Conservation (phyloP, 2,113 vertebrate species). For the Podarcis muralis region DNA sequence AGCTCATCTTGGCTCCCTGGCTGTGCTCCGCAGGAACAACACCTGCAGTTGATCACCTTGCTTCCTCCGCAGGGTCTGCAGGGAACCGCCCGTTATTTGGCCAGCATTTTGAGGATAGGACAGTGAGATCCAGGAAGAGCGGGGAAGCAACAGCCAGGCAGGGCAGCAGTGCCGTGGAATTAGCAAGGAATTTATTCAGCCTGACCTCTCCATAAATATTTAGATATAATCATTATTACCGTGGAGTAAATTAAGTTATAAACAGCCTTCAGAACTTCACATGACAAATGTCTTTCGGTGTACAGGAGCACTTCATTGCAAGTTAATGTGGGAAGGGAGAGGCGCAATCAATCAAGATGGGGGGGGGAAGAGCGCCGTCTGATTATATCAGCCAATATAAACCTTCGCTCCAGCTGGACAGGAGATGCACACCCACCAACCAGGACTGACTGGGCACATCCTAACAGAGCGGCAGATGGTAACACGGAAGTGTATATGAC, state of each 20-base stretch:
- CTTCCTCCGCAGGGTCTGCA: slow-evolving; percentile 63
- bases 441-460: rapidly evolving
- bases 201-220: slow-evolving; percentile 75
- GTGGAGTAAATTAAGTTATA: slow-evolving; percentile 73
- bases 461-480: neutral
- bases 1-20: slow-evolving; percentile 53
- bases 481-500: neutral
- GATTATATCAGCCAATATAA: slow-evolving; percentile 56
- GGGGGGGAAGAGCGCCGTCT: slow-evolving; percentile 33
- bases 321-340: slow-evolving; percentile 71
- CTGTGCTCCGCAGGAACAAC: slow-evolving; percentile 21
- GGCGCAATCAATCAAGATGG: slow-evolving; percentile 64
- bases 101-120: neutral
- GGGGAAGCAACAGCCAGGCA: slow-evolving; percentile 23
- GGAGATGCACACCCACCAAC: rapidly evolving
- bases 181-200: slow-evolving; percentile 66
- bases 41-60: slow-evolving; percentile 71
- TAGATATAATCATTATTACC: slow-evolving; percentile 74
- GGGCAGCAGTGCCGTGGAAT: slow-evolving; percentile 61
- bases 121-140: neutral
- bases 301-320: slow-evolving; percentile 64
- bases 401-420: slow-evolving; percentile 40
- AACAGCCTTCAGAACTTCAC: slow-evolving; percentile 67
- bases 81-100: slow-evolving; percentile 71
- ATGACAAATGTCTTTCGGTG: slow-evolving; percentile 64